Base-by-base conservation (phyloP, 2,888 invertebrate species). In the Galeopsomyia nigrocyanea region DNA sequence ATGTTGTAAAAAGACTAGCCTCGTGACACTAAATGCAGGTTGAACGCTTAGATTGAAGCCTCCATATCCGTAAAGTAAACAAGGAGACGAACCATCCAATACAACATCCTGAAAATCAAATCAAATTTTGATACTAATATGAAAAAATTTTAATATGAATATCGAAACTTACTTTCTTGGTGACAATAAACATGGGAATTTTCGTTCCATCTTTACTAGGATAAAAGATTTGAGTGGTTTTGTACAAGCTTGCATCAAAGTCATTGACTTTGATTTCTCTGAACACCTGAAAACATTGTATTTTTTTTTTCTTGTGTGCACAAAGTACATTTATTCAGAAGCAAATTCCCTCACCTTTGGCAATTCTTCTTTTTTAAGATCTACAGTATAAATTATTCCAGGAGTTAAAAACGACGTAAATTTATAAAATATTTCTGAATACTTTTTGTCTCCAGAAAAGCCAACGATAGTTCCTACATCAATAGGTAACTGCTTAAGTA, bases 401-500 rank as follows among this genome's bases (percentile, higher is more conserved):
- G 99, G 98, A 65, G 94, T 93, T 63, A 98, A 90, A 88, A 98
- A 99, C 0, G 98, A 98, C 77, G 94, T 93, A 87, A 98, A 98
- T 82, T 94, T 92, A 87, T 95, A 98, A 88, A 98, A 99, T 82
- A 98, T 93, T 89, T 97, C 96, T 0, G 91, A 90, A 81, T 95
- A 93, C 80, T 93, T 90, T 83, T 93, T 94, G 85, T 95, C 92
- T 14, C 97, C 97, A 17, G 94, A 93, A 86, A 95, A 93, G 2
- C 93, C 93, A 19, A 91, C 91, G 47, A 99, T 90, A 0, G 95
- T 94, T 21, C 99, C 99, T 76, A 98, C 93, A 78, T 93, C 95
- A 75, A 98, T 86, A 0, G 93, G 91, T 80, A 98, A 94, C 75
- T 91, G 90, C 79, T 91, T 90, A 39, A 96, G 84, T 68, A 93